A percentile compares a stretch with the other conserved stretches of the same genome.
These are phyloP conservation scores for Antigone vipio DNA, from an alignment of 2,113 vertebrate genomes.

Conservation along the genomic window DNA sequence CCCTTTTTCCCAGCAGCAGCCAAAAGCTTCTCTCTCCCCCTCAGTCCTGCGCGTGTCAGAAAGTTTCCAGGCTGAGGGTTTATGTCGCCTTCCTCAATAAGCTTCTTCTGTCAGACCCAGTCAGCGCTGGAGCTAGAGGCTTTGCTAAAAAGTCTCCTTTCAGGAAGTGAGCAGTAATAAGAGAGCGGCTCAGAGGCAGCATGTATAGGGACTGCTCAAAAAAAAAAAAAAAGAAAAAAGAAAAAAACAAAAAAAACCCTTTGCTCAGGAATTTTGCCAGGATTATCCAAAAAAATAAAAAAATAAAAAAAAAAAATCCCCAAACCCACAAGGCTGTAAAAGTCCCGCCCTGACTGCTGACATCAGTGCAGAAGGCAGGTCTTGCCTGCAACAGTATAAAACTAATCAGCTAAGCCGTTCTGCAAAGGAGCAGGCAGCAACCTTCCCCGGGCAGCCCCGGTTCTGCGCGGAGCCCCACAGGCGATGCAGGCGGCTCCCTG, in stretches of 20 bases:
- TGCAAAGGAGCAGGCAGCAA: not conserved
- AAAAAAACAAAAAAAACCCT: not conserved
- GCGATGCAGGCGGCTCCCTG: not conserved
- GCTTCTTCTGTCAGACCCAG: conserved; percentile 55
- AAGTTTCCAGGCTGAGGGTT: conserved; percentile 54
- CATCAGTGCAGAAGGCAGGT: conserved; percentile 67
- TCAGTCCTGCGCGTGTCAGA: conserved; percentile 36
- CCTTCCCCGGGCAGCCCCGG: not conserved
- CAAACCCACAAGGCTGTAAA: conserved; percentile 53
- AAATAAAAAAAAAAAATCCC: not conserved
- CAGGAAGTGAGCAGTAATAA: conserved; percentile 73
- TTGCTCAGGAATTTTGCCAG: conserved; percentile 65
- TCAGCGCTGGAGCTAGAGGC: conserved; percentile 19
- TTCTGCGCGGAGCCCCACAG: not conserved
- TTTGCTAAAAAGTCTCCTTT: conserved; percentile 60
- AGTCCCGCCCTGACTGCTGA: conserved; percentile 70
- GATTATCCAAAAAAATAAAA: not conserved
- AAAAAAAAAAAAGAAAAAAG: not conserved
- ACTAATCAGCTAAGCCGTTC: not conserved
- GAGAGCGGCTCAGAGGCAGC: conserved; percentile 67
- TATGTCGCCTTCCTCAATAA: conserved; percentile 50
- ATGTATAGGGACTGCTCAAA: conserved; percentile 31
- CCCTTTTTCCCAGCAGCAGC: conserved; percentile 12
- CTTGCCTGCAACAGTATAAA: conserved; percentile 27
- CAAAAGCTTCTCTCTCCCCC: conserved; percentile 13